These are phyloP conservation scores for Brachionus calyciflorus DNA, from an alignment of 1,140 invertebrate genomes.

Conservation along the genomic window DNA sequence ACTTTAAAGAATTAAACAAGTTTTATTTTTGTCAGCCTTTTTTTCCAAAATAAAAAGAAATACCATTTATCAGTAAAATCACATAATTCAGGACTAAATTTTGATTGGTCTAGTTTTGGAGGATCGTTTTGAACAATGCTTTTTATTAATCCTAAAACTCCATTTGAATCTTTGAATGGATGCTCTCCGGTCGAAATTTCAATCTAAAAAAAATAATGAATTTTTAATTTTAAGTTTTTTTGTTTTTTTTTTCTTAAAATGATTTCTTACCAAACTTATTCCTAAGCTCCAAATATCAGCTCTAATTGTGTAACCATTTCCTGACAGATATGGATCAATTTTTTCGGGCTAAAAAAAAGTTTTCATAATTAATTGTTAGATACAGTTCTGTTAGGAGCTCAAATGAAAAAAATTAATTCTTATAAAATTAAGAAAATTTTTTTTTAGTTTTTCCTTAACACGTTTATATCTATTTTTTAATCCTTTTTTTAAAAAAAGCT, in stretches of 20 bases:
- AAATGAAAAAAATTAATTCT: too few relatives aligned
- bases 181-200: slow-evolving; percentile 32
- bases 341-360: slow-evolving; percentile 27
- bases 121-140: background rate
- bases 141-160: background rate
- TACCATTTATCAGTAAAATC: slow-evolving; percentile 31
- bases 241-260: too few relatives aligned
- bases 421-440: background rate
- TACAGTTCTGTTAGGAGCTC: too few relatives aligned
- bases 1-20: background rate
- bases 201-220: background rate
- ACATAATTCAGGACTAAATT: slow-evolving; percentile 24
- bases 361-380: too few relatives aligned
- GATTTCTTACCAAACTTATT: slow-evolving; percentile 13
- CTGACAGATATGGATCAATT: background rate
- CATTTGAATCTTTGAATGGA: background rate
- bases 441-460: too few relatives aligned
- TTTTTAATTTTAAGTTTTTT: too few relatives aligned
- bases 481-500: too few relatives aligned
- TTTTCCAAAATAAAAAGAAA: background rate
- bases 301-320: slow-evolving; percentile 25
- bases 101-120: background rate
- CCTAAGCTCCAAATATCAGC: slow-evolving; percentile 45
- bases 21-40: background rate
- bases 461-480: too few relatives aligned